Base-by-base conservation (phyloP, 2,888 invertebrate species). In the Hedya salicella region DNA sequence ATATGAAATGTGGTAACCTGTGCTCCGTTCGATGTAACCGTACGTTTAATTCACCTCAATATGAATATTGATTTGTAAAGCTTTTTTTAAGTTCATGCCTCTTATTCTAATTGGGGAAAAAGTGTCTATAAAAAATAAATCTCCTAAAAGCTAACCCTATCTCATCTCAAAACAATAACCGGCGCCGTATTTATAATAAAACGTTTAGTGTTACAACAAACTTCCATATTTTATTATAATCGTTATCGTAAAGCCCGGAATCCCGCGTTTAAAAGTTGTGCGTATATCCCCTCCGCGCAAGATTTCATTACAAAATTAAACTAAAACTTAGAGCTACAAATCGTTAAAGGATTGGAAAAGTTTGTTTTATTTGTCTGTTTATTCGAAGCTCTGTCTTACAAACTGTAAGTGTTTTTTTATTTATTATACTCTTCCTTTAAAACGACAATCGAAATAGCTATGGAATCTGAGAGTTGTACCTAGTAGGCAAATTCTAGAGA, bases 161-260 rank as follows among this genome's bases (percentile, higher is more conserved):
- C 68, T 75, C 73, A 78, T 77, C 71, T 73, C 70, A 72, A 81
- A 83, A 81, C 77, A 81, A 81, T 83, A 79, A 80, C 78, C 77
- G 78, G 78, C 80, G 79, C 79, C 76, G 78, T 82, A 82, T 84
- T 89, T 83, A 88, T 85, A 89, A 89, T 92, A 91, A 92, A 92
- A 86, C 91, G 89, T 91, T 91, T 91, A 91, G 87, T 86, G 79
- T 83, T 85, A 86, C 85, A 86, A 87, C 88, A 89, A 91, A 91
- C 83, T 91, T 91, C 88, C 89, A 91, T 91, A 91, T 91, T 92
- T 91, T 91, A 92, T 91, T 89, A 83, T 80, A 89, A 90, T 89
- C 90, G 88, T 91, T 91, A 92, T 91, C 91, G 89, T 91, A 91
- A 91, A 91, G 75, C 74, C 76, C 74, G 78, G 82, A 86, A 80